A percentile compares a stretch with the other conserved stretches of the same genome.
These are phyloP conservation scores for Hydra vulgaris DNA, from an alignment of 30 jellyfish, hydroid and myxozoan genomes.

Conservation along the genomic window DNA sequence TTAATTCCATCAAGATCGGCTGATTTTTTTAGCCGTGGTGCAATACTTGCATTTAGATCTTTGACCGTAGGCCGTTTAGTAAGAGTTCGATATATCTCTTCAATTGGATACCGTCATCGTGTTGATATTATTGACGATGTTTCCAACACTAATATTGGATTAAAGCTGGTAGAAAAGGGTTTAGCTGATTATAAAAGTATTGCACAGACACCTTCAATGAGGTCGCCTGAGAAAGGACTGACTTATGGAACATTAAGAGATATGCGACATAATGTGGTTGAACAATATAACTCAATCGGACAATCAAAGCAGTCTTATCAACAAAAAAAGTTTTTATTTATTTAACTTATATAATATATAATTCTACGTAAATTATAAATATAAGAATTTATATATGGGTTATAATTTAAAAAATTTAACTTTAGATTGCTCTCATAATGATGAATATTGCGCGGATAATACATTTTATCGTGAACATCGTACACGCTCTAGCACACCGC, in stretches of 20 bases:
- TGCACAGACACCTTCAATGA: background rate
- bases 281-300: too few relatives aligned
- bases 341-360: too few relatives aligned
- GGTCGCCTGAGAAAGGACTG: background rate
- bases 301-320: too few relatives aligned
- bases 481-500: too few relatives aligned
- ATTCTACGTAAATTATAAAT: too few relatives aligned
- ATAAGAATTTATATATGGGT: too few relatives aligned
- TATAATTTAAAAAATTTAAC: too few relatives aligned
- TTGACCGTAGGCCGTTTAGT: constrained; percentile 6
- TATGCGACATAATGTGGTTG: background rate
- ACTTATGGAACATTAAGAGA: background rate
- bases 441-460: too few relatives aligned
- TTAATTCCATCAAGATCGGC: constrained; percentile 20
- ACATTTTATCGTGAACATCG: too few relatives aligned
- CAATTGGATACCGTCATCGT: background rate
- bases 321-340: too few relatives aligned
- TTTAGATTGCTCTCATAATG: too few relatives aligned
- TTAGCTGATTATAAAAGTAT: background rate
- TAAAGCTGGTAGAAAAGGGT: background rate
- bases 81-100: background rate
- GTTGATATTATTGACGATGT: background rate
- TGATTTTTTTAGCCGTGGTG: constrained; percentile 11
- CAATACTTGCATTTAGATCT: constrained; percentile 12
- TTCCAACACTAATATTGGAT: background rate